These are phyloP conservation scores for Sebastes hubbsi DNA, from an alignment of 2,797 vertebrate genomes.

Conservation along the genomic window DNA sequence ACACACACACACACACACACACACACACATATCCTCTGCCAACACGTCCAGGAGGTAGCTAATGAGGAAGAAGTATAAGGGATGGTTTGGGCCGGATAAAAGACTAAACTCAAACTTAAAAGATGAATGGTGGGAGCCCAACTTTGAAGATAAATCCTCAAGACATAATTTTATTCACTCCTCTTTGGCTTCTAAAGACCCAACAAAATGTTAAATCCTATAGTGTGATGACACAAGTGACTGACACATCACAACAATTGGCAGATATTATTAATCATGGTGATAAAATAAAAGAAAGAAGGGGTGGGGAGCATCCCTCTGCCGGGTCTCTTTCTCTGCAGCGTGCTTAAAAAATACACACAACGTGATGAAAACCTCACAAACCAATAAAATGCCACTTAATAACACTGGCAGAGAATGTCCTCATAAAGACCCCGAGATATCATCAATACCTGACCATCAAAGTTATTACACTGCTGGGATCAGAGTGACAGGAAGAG, in stretches of 20 bases:
- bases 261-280: conserved; percentile 15
- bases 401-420: conserved; percentile 48
- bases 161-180: conserved; percentile 16
- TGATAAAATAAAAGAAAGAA: conserved; percentile 3
- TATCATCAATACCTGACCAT: conserved; percentile 51
- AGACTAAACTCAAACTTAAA: conserved; percentile 25
- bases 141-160: conserved; percentile 36
- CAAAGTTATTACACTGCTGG: conserved; percentile 41
- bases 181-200: conserved; percentile 11
- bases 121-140: background rate
- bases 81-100: conserved; percentile 14
- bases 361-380: conserved; percentile 20
- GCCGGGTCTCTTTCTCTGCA: conserved; percentile 11
- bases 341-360: conserved; percentile 25
- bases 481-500: conserved; percentile 36
- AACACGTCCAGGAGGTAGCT: conserved; percentile 20
- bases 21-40: background rate
- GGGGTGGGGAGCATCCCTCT: background rate
- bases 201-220: conserved; percentile 19
- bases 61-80: conserved; percentile 24
- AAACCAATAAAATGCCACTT: conserved; percentile 59
- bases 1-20: background rate
- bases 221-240: conserved; percentile 29
- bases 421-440: conserved; percentile 50
- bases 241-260: conserved; percentile 23